A percentile compares a stretch with the other conserved stretches of the same genome.
phyloP scores from a whole-genome alignment of 2,888 invertebrate species.

The Polymixis lichenea region DNA sequence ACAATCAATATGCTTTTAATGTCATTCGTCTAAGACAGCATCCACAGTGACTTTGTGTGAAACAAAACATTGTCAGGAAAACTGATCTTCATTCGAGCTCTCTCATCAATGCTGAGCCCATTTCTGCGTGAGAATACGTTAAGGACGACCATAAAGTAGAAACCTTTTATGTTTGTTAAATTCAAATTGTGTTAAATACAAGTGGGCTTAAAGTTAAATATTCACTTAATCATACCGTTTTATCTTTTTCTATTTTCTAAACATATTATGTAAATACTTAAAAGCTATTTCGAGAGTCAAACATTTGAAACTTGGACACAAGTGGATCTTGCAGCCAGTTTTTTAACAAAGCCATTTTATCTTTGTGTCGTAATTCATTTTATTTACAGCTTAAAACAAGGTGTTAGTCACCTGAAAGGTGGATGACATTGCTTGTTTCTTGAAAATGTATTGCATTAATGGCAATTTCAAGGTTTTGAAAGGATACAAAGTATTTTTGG shows the following conservation, averaged over 20 bases:
- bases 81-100: not conserved
- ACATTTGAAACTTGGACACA: conserved; percentile 6
- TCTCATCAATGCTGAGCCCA: not conserved
- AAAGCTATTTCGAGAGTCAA: conserved; percentile 39
- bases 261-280: conserved; percentile 54
- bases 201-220: conserved; percentile 36
- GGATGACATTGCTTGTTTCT: conserved; percentile 48
- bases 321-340: conserved; percentile 27
- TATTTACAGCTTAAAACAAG: conserved; percentile 32
- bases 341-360: conserved; percentile 14
- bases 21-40: not conserved
- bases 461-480: conserved; percentile 55
- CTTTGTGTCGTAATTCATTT: conserved; percentile 22
- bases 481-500: conserved; percentile 32
- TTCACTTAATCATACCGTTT: conserved; percentile 37
- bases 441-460: conserved; percentile 34
- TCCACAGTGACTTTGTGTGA: not conserved
- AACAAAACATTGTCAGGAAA: conserved; percentile 5
- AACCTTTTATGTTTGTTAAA: conserved; percentile 5
- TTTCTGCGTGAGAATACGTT: not conserved
- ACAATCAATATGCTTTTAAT: not conserved
- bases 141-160: conserved; percentile 4
- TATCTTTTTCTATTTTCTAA: conserved; percentile 34
- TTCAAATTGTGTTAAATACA: conserved; percentile 18
- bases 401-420: conserved; percentile 44